Base-by-base conservation (phyloP, 2,797 vertebrate genomes). In the Hipposideros larvatus region DNA sequence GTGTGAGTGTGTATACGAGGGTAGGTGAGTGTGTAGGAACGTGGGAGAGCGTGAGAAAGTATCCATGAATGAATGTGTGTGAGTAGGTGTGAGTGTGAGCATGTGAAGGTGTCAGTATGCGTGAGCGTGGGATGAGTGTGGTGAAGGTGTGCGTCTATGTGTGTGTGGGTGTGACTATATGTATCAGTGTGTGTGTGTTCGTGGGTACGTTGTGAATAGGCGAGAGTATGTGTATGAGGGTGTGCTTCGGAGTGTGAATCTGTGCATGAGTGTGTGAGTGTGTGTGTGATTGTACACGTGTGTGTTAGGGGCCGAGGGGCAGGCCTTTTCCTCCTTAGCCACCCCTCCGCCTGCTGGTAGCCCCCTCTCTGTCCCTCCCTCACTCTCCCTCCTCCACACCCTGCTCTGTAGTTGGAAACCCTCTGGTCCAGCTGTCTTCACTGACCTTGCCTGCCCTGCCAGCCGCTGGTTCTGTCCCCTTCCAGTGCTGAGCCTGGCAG, bases 401-500 rank as follows among this genome's bases (percentile, higher is more conserved):
- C 34, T 26, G 43, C 16, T 57, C 82, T 34, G 53, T n/a, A 8
- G 22, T 22, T 73, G 6, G 55, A 48, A n/a, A 11, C 41, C 18
- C 37, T 57, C 48, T 31, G 11, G n/a, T 53, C 90, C 74, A 24
- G 9, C 24, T 19, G 24, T 92, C 65, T 34, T 2, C 41, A 4
- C 31, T 34, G n/a, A 18, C 11, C 48, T 14, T 24, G 26, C 55
- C 15, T 16, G 61, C 48, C 75, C 80, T 34, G 48, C 66, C 7
- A 16, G 34, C 51, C 6, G 1, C 8, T 0, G 18, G 48, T n/a
- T 7, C 26, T 26, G 1, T n/a, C 41, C 55, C 80, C n/a, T 84
- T 24, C 10, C 51, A 15, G 61, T 16, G 31, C 63, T 0, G 0
- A 48, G 18, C 57, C 87, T 9, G n/a, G 68, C 0, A n/a, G n/a